phyloP scores from a whole-genome alignment of 2,113 vertebrate genomes.

The Sturnira hondurensis region DNA sequence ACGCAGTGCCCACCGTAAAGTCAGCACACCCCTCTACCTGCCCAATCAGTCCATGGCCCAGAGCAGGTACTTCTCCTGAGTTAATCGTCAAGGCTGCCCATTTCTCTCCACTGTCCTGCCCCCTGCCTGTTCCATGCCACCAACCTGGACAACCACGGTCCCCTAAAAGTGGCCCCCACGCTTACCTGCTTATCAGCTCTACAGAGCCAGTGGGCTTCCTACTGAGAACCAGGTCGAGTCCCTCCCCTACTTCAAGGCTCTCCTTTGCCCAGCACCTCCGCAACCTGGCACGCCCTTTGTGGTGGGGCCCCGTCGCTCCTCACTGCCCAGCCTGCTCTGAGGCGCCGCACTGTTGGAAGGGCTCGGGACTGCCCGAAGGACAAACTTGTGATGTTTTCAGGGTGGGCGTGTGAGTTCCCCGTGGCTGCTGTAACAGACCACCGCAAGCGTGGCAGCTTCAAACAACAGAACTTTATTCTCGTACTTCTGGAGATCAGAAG shows the following conservation, averaged over 20 bases:
- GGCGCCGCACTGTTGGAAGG: neutral
- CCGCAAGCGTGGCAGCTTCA: no score
- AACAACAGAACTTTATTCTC: neutral
- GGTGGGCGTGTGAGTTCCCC: rapidly evolving
- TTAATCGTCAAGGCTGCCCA: neutral
- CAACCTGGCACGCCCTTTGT: neutral
- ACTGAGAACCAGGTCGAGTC: neutral
- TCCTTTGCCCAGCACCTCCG: neutral
- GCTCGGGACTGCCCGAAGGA: neutral
- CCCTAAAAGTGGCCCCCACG: rapidly evolving
- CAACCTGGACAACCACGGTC: neutral
- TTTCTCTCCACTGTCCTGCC: neutral
- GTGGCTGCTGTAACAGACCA: neutral
- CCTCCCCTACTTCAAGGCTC: neutral
- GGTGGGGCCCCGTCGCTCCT: neutral
- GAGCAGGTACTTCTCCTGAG: neutral
- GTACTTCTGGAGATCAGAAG: rapidly evolving
- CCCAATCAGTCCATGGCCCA: rapidly evolving
- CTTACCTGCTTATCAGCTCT: neutral
- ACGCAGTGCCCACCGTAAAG: neutral
- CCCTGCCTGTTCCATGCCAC: neutral
- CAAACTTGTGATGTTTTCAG: neutral
- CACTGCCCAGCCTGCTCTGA: rapidly evolving
- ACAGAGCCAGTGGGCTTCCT: neutral
- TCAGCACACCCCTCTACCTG: neutral